Evolutionary conservation across 2,888 invertebrate species (phyloP).

Genomic region (Andrena flavipes): DNA sequence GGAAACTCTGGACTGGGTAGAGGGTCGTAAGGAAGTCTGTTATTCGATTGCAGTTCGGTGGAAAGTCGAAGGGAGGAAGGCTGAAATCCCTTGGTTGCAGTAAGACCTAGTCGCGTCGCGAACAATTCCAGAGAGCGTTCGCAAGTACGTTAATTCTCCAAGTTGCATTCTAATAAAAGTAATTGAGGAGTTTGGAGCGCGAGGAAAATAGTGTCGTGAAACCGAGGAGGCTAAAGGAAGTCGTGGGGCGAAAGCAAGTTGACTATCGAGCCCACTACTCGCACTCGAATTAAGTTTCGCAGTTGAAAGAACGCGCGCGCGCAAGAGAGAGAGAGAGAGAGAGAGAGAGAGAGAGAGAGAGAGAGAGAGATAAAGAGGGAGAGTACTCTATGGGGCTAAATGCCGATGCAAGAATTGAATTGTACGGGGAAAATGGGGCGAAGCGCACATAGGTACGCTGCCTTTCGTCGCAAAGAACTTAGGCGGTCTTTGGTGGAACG

Average conservation of each 20-base stretch:
- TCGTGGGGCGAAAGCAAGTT: constrained; percentile 15
- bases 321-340: too few relatives aligned
- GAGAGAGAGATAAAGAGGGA: background rate
- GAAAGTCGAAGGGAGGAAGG: constrained; percentile 12
- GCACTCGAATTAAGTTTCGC: constrained; percentile 60
- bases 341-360: background rate
- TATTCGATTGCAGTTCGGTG: constrained; percentile 3
- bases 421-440: constrained; percentile 46
- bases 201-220: constrained; percentile 79
- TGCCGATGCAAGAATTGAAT: constrained; percentile 61
- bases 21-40: constrained; percentile 26
- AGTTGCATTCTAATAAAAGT: constrained; percentile 80
- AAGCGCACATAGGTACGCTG: background rate
- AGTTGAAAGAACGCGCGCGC: constrained; percentile 38
- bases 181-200: constrained; percentile 78
- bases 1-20: background rate
- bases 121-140: constrained; percentile 59
- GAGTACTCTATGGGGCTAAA: constrained; percentile 53
- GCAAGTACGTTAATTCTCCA: constrained; percentile 73
- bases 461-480: constrained; percentile 17
- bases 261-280: constrained; percentile 64
- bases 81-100: background rate
- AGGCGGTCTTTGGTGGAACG: background rate
- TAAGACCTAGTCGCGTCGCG: constrained; percentile 41
- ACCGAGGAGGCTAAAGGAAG: constrained; percentile 46